Evolutionary conservation across 2,888 invertebrate genomes (phyloP).

Genomic region (Lathronympha strigana): DNA sequence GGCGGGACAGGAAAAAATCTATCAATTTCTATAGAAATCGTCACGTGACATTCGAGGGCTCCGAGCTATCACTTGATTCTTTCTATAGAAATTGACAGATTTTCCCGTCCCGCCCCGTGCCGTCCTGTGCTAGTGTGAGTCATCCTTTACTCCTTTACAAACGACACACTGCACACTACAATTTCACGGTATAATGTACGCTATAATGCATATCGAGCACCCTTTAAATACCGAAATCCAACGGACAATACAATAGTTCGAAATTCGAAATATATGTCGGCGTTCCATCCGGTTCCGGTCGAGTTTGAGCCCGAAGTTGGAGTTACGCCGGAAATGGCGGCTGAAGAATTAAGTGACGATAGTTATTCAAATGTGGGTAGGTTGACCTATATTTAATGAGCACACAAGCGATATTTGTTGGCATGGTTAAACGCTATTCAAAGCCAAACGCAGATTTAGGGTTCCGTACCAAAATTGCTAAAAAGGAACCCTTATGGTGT

Average conservation of each 20-base stretch:
- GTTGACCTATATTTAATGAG: slow-evolving; percentile 46
- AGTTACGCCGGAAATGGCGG: slow-evolving; percentile 77
- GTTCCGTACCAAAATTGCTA: too few relatives aligned
- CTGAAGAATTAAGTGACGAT: slow-evolving; percentile 80
- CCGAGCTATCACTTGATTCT: too few relatives aligned
- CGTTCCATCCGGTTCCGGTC: slow-evolving; percentile 79
- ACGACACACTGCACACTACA: background rate
- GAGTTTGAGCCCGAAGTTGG: slow-evolving; percentile 83
- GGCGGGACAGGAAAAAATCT: too few relatives aligned
- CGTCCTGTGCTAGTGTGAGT: too few relatives aligned
- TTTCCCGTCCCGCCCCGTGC: too few relatives aligned
- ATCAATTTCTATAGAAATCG: too few relatives aligned
- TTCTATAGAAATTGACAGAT: too few relatives aligned
- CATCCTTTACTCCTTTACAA: too few relatives aligned
- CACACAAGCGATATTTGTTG: slow-evolving; percentile 5
- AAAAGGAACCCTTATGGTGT: too few relatives aligned
- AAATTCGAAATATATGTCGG: slow-evolving; percentile 83
- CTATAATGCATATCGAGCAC: slow-evolving; percentile 20
- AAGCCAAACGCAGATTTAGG: background rate
- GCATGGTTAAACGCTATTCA: background rate
- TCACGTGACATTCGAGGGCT: too few relatives aligned
- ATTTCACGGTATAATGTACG: background rate
- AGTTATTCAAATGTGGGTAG: slow-evolving; percentile 77
- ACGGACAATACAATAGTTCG: slow-evolving; percentile 72
- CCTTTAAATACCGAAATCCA: slow-evolving; percentile 41